phyloP scores from a whole-genome alignment of 2,797 vertebrate species.

The Sebastiscus albofasciatus region DNA sequence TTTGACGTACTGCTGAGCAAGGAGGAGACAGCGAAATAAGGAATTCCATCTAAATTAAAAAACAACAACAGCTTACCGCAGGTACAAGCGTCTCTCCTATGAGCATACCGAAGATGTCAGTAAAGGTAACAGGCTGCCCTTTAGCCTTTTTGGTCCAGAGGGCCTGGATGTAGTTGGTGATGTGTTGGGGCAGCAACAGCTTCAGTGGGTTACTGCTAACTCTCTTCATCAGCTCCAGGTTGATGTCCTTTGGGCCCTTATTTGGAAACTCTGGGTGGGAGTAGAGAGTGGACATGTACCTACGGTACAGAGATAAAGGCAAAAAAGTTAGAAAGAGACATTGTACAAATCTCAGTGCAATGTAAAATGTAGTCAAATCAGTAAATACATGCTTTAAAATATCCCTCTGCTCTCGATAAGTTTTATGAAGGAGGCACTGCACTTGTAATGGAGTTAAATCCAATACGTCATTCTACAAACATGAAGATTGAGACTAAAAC shows the following conservation, averaged over 20 bases:
- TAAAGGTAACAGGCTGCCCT: slow-evolving; percentile 98
- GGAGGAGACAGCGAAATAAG: background rate
- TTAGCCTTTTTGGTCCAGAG: slow-evolving; percentile 95
- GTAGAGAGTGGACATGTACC: slow-evolving; percentile 97
- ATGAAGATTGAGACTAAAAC: slow-evolving; percentile 22
- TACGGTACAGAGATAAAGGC: slow-evolving; percentile 70
- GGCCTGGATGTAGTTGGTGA: slow-evolving; percentile 94
- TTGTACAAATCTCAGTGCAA: background rate
- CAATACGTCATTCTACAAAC: slow-evolving; percentile 4
- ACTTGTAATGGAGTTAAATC: slow-evolving; percentile 16
- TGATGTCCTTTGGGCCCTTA: slow-evolving; percentile 93
- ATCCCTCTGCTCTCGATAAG: background rate
- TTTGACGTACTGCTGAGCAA: background rate
- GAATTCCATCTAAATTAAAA: background rate
- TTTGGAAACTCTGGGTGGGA: slow-evolving; percentile 94
- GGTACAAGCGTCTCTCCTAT: slow-evolving; percentile 97
- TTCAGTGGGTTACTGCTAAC: slow-evolving; percentile 94
- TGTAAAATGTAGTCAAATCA: background rate
- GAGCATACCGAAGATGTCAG: slow-evolving; percentile 97
- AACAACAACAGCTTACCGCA: slow-evolving; percentile 81
- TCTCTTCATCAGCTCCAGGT: slow-evolving; percentile 90
- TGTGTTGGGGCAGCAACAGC: slow-evolving; percentile 92
- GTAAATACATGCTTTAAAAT: background rate
- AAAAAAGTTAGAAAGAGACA: background rate
- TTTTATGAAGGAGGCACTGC: background rate